These are phyloP conservation scores for Oplegnathus fasciatus DNA, from an alignment of 2,113 vertebrate genomes.

Conservation along the genomic window DNA sequence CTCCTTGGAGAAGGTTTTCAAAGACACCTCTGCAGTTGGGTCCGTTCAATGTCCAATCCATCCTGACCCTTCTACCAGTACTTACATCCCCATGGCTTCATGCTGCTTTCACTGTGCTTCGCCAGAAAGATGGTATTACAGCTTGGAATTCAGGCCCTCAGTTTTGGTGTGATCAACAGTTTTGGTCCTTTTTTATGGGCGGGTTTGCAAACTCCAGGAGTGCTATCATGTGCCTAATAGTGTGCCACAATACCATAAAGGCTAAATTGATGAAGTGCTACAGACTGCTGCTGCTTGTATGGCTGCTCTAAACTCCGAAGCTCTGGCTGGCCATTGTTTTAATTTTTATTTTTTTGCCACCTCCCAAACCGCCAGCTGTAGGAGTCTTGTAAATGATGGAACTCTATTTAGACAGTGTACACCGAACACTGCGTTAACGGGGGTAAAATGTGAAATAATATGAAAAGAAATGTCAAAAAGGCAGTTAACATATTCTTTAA, in stretches of 20 bases:
- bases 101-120: background rate
- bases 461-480: background rate
- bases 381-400: background rate
- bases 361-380: background rate
- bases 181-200: background rate
- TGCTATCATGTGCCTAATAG: background rate
- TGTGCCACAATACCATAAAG: background rate
- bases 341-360: background rate
- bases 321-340: no score
- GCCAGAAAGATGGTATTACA: background rate
- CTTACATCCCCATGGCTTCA: background rate
- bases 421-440: background rate
- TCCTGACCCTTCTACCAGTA: background rate
- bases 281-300: no score
- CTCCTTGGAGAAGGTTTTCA: background rate
- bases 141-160: background rate
- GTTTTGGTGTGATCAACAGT: background rate
- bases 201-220: conserved; percentile 2
- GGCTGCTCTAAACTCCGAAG: no score
- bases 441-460: background rate
- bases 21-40: background rate
- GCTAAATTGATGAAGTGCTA: background rate
- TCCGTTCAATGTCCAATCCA: background rate
- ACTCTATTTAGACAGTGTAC: background rate
- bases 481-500: background rate